phyloP scores from a whole-genome alignment of 2,888 invertebrate genomes.

The Oscheius sp. region DNA sequence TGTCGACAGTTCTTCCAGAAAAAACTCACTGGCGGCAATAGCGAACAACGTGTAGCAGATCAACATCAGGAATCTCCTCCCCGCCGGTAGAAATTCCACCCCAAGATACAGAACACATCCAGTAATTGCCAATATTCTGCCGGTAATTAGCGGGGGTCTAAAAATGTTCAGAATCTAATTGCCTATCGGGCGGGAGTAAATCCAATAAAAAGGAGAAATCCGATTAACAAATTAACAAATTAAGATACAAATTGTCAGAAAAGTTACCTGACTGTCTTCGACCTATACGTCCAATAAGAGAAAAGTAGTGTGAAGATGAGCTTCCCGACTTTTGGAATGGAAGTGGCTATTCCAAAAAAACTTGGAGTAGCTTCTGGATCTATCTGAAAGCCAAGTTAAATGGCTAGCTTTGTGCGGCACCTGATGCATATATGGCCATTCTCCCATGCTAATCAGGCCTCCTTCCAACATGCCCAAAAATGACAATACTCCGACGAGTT shows the following conservation, averaged over 20 bases:
- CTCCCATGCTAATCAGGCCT: constrained; percentile 50
- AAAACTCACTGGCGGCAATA: constrained; percentile 41
- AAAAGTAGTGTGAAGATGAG: constrained; percentile 54
- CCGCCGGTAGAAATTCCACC: constrained; percentile 47
- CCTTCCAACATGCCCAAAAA: constrained; percentile 55
- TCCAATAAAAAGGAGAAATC: constrained; percentile 19
- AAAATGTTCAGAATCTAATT: not conserved
- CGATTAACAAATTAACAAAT: not conserved
- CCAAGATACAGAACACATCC: constrained; percentile 52
- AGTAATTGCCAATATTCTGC: constrained; percentile 46
- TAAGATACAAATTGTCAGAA: not conserved
- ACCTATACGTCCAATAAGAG: constrained; percentile 52
- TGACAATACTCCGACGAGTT: constrained; percentile 45
- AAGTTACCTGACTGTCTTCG: constrained; percentile 45
- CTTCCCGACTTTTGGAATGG: constrained; percentile 50
- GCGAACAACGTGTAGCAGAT: constrained; percentile 55
- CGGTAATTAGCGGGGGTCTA: constrained; percentile 47
- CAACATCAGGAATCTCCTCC: constrained; percentile 49
- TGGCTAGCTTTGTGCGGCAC: constrained; percentile 13
- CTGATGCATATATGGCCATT: constrained; percentile 56
- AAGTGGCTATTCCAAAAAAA: constrained; percentile 57
- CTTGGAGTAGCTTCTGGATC: constrained; percentile 48
- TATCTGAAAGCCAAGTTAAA: constrained; percentile 38
- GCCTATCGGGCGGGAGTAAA: not conserved
- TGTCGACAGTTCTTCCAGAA: not conserved